phyloP scores from a whole-genome alignment of 2,888 invertebrate species.

The Lapara coniferarum region DNA sequence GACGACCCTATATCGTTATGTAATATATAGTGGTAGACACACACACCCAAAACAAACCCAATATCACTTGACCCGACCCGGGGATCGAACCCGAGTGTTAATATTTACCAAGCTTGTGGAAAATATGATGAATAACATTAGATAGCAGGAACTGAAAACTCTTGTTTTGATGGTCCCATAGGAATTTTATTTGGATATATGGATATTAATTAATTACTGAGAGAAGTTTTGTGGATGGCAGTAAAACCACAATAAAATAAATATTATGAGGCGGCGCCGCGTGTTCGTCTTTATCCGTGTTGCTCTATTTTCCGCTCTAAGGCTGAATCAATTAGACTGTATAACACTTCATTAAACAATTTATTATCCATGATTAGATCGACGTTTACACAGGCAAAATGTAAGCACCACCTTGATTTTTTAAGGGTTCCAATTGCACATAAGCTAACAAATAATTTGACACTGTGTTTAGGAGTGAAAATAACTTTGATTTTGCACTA shows the following conservation, averaged over 20 bases:
- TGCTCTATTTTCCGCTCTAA: constrained; percentile 34
- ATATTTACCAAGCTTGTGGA: too few relatives aligned
- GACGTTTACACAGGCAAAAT: constrained; percentile 6
- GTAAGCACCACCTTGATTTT: not conserved
- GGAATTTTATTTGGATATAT: too few relatives aligned
- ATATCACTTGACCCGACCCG: too few relatives aligned
- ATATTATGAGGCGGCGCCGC: not conserved
- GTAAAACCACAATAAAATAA: constrained; percentile 15
- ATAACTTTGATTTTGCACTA: too few relatives aligned
- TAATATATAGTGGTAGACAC: not conserved
- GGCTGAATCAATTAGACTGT: constrained; percentile 49
- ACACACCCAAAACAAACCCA: too few relatives aligned
- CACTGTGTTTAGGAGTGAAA: too few relatives aligned
- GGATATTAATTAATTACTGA: not conserved
- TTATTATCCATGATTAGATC: constrained; percentile 37
- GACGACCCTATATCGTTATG: not conserved
- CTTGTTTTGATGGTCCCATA: too few relatives aligned
- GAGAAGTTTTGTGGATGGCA: not conserved
- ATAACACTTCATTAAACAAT: constrained; percentile 43
- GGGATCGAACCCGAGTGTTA: too few relatives aligned
- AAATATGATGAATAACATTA: too few relatives aligned
- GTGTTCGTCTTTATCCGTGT: not conserved
- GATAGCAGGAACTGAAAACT: too few relatives aligned
- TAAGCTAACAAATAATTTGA: not conserved
- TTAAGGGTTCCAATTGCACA: not conserved